phyloP scores from a whole-genome alignment of 2,113 vertebrate species.

The Oryzias javanicus region DNA sequence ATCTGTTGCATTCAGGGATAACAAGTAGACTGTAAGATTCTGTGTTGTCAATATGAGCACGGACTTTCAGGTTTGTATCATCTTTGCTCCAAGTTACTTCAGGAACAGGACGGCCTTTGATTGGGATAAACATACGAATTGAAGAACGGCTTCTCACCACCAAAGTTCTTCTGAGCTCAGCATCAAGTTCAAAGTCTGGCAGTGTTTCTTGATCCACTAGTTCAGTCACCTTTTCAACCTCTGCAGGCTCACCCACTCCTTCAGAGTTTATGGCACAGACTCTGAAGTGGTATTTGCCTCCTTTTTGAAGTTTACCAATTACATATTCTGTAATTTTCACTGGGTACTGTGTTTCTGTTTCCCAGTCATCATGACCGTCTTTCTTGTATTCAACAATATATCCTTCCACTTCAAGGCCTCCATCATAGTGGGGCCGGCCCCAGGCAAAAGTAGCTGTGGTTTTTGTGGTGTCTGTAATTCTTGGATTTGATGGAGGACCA shows the following conservation, averaged over 20 bases:
- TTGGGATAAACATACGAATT: constrained; percentile 93
- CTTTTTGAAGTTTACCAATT: constrained; percentile 88
- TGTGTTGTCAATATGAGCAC: constrained; percentile 93
- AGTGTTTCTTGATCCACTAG: constrained; percentile 86
- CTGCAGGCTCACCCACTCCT: constrained; percentile 88
- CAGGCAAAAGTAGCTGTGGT: constrained; percentile 91
- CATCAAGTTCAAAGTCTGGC: constrained; percentile 97
- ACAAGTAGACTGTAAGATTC: constrained; percentile 94
- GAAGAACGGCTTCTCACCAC: constrained; percentile 91
- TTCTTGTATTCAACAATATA: constrained; percentile 96
- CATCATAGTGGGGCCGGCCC: constrained; percentile 94
- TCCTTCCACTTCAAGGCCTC: constrained; percentile 92
- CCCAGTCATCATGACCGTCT: constrained; percentile 92
- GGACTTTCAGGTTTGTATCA: constrained; percentile 83
- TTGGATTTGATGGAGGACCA: constrained; percentile 93
- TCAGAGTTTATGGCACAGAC: constrained; percentile 91
- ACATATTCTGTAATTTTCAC: constrained; percentile 90
- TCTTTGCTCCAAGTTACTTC: constrained; percentile 97
- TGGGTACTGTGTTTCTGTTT: constrained; percentile 86
- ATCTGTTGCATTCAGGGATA: constrained; percentile 93
- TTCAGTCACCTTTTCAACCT: constrained; percentile 87
- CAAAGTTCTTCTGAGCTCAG: constrained; percentile 93
- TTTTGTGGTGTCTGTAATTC: constrained; percentile 92
- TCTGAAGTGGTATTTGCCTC: constrained; percentile 93
- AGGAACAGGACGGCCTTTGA: constrained; percentile 91